Conservation (phyloP, 2,113 vertebrate genomes). For the Menura novaehollandiae region DNA sequence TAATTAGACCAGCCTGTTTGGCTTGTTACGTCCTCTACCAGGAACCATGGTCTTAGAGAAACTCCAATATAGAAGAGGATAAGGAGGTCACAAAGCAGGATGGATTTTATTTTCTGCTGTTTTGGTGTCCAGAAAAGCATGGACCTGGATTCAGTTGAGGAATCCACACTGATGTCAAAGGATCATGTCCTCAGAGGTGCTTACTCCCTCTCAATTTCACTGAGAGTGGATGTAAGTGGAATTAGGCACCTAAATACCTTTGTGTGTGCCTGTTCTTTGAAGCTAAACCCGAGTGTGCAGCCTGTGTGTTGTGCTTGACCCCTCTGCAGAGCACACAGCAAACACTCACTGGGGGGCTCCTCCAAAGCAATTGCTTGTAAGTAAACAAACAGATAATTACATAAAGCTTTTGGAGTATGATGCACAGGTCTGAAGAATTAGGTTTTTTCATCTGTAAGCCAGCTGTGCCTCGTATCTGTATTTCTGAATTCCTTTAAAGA, state of each 20-base stretch:
- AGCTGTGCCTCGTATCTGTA: neutral
- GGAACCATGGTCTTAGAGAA: neutral
- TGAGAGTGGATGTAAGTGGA: neutral
- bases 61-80: neutral
- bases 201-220: neutral
- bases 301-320: neutral
- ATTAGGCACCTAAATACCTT: neutral
- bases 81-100: neutral
- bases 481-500: neutral
- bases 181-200: neutral
- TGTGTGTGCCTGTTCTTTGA: neutral
- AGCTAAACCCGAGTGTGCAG: neutral
- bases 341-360: neutral
- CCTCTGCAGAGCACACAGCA: neutral
- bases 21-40: neutral
- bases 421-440: neutral
- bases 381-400: neutral
- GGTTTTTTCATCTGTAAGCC: neutral
- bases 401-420: neutral
- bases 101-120: neutral
- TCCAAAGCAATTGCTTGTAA: neutral
- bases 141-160: neutral
- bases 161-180: neutral
- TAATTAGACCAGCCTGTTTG: conserved; percentile 29
- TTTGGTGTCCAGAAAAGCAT: neutral